Percentiles rank a stretch among this genome's conserved stretches.
phyloP scores from a whole-genome alignment of 1,140 invertebrate genomes.

The Camponotus floridanus region DNA sequence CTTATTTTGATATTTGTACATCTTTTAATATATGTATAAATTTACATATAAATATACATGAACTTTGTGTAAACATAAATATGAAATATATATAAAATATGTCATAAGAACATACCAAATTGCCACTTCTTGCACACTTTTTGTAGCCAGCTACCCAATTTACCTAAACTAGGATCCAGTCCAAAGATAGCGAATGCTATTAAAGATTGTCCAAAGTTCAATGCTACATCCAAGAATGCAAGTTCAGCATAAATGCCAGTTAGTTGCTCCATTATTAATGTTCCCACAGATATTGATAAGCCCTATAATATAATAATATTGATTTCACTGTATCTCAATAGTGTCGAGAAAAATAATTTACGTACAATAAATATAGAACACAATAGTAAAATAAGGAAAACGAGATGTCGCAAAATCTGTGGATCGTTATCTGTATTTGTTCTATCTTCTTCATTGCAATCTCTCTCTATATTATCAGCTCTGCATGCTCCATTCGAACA shows the following conservation, averaged over 20 bases:
- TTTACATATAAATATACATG: background rate
- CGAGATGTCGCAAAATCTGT: slow-evolving; percentile 93
- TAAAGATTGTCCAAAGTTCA: slow-evolving; percentile 95
- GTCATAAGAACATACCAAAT: slow-evolving; percentile 66
- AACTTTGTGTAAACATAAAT: background rate
- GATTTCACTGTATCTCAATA: slow-evolving; percentile 30
- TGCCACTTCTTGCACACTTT: slow-evolving; percentile 76
- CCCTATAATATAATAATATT: slow-evolving; percentile 88
- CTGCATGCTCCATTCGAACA: slow-evolving; percentile 75
- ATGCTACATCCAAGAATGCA: slow-evolving; percentile 95
- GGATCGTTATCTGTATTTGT: slow-evolving; percentile 85
- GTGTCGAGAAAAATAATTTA: slow-evolving; percentile 45
- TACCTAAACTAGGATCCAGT: slow-evolving; percentile 89
- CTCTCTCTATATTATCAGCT: slow-evolving; percentile 65
- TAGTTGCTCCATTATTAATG: slow-evolving; percentile 93
- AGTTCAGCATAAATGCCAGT: slow-evolving; percentile 96
- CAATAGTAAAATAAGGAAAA: slow-evolving; percentile 93
- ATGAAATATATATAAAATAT: slow-evolving; percentile 21
- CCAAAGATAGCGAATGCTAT: slow-evolving; percentile 95
- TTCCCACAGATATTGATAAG: slow-evolving; percentile 94
- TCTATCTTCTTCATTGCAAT: slow-evolving; percentile 77
- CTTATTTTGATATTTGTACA: background rate
- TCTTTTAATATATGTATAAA: background rate
- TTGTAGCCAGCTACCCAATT: slow-evolving; percentile 80
- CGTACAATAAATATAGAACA: slow-evolving; percentile 96